These are phyloP conservation scores for Leptoteleia sp. DNA, from an alignment of 1,140 invertebrate species.

Conservation along the genomic window DNA sequence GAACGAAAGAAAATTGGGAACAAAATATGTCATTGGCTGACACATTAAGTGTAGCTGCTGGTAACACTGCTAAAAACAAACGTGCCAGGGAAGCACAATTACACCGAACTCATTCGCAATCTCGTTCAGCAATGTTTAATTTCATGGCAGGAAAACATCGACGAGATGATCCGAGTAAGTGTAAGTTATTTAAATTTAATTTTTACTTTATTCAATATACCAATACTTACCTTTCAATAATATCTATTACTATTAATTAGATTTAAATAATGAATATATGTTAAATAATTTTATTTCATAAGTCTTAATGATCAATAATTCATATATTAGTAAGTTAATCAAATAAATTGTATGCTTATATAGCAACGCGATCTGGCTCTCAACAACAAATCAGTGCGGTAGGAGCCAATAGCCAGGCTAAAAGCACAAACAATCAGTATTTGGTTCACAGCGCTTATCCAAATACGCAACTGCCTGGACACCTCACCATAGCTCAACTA, in stretches of 20 bases:
- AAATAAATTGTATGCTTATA: conserved; percentile 19
- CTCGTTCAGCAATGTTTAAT: conserved; percentile 70
- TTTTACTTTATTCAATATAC: too few species aligned
- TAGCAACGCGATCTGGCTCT: conserved; percentile 63
- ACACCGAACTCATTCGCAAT: conserved; percentile 82
- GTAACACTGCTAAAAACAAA: conserved; percentile 91
- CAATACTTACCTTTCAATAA: too few species aligned
- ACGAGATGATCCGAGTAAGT: conserved; percentile 66
- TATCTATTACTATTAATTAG: too few species aligned
- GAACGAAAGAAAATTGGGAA: conserved; percentile 79
- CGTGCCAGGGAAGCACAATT: conserved; percentile 86
- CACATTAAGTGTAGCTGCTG: conserved; percentile 88
- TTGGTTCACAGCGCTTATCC: conserved; percentile 79
- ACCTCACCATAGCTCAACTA: conserved; percentile 85
- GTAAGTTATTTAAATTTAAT: conserved; percentile 13
- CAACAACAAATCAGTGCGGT: conserved; percentile 50
- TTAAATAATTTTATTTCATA: too few species aligned
- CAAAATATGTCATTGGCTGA: conserved; percentile 82
- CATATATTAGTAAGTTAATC: too few species aligned
- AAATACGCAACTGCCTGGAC: conserved; percentile 80
- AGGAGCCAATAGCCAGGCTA: conserved; percentile 31
- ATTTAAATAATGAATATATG: too few species aligned
- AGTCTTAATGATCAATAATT: too few species aligned
- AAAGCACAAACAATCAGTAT: conserved; percentile 73
- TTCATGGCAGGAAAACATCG: conserved; percentile 68